phyloP scores from a whole-genome alignment of 2,888 invertebrate species.

The Drosophila anomelani region DNA sequence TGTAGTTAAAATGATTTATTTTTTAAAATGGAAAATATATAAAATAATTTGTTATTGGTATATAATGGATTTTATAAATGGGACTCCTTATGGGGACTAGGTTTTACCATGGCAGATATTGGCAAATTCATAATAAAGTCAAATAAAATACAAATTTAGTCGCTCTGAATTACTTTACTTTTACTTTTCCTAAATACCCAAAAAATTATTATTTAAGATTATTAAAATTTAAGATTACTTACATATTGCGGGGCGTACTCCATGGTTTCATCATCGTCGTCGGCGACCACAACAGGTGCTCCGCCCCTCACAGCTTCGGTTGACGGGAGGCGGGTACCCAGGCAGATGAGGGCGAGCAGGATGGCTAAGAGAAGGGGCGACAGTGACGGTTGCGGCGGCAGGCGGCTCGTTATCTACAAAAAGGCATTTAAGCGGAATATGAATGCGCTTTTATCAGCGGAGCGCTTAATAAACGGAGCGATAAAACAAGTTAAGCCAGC shows the following conservation, averaged over 20 bases:
- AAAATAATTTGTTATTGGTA: too few species aligned
- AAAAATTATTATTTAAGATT: too few species aligned
- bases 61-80: too few species aligned
- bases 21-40: too few species aligned
- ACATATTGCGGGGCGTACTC: constrained; percentile 84
- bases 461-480: constrained; percentile 72
- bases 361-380: constrained; percentile 16
- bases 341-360: constrained; percentile 48
- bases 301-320: constrained; percentile 37
- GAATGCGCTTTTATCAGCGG: constrained; percentile 70
- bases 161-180: too few species aligned
- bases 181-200: too few species aligned
- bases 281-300: constrained; percentile 62
- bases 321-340: constrained; percentile 58
- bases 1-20: too few species aligned
- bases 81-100: too few species aligned
- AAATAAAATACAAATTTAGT: too few species aligned
- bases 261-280: constrained; percentile 76
- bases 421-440: constrained; percentile 72
- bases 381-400: constrained; percentile 21
- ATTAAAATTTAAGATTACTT: constrained; percentile 66
- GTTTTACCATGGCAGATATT: too few species aligned
- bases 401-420: constrained; percentile 65
- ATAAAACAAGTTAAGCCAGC: constrained; percentile 72
- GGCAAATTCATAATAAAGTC: too few species aligned